Evolutionary conservation across 2,888 invertebrate genomes (phyloP), one percentile per base, ranked within the genome.

Genomic region (Caenorhabditis drosophilae): DNA sequence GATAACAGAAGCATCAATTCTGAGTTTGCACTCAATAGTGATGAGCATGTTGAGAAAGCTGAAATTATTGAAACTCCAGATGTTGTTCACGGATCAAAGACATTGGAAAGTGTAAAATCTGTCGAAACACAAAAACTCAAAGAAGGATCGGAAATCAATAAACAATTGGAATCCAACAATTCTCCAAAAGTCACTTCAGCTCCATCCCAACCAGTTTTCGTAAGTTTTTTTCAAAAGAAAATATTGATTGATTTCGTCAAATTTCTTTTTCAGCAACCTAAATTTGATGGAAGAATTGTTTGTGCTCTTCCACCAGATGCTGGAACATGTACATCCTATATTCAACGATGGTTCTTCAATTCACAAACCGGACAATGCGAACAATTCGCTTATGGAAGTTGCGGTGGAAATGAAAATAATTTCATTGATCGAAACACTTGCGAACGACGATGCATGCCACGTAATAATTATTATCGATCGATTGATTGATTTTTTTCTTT

Each of bases 351-450:
- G 80, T 82, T 77, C 74, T 81, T 75, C 71, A 81, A 82, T 62
- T 55, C 70, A n/a, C 62, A 73, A 25, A 72, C 72, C 42, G 76
- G 75, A 22, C 67, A 66, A 16, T 82, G 82, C 58, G 78, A 82
- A 52, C 72, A 77, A 52, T 82, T 82, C 67, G 72, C 80, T 7
- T 82, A 73, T 52, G 82, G 82, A 46, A 70, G 70, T 9, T 82
- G 82, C 56, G 76, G 76, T 15, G 82, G 82, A 53, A 82, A 82
- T 54, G 54, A 56, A 16, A 82, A 82, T 73, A 82, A 82, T 58
- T 82, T 82, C 61, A 60, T 54, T 35, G 74, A 75, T 41, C 50
- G 70, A 56, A 59, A 38, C n/a, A 60, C 62, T 38, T 75, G 75
- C 56, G 75, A 75, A 52, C 34, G 67, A 35, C 57, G 58, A 38